Base-by-base conservation (phyloP, 2,113 vertebrate species). In the Sapajus apella region DNA sequence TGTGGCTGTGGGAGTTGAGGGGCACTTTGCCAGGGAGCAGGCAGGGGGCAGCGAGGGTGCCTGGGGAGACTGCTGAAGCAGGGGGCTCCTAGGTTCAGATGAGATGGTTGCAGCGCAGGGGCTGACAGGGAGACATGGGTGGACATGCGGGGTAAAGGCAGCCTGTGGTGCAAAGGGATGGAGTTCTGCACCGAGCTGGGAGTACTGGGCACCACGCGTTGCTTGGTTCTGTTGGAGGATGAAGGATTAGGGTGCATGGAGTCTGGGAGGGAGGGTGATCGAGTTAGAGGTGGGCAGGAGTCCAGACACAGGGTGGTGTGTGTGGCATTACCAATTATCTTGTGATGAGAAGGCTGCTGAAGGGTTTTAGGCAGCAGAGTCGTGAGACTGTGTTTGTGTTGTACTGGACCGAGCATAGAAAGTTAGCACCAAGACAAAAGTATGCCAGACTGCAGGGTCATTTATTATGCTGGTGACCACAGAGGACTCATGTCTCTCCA, bases 181-280 rank as follows among this genome's bases (percentile, higher is more conserved):
- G 58, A 17, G 45, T 21, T 58, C 10, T 18, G n/a, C 30, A 43
- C 20, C 14, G 25, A 66, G 56, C 1, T 1, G 14, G 50, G n/a
- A 1, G 17, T 1, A 0, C 4, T 0, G 47, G 58, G 43, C 5
- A 10, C 9, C 50, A 23, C 35, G 5, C 2, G 0, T 1, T 12
- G 13, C 9, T 40, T 3, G 13, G 18, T 68, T 82, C 35, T 77
- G 66, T 55, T 37, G 25, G 45, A 61, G 20, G 43, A 4, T 3
- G 30, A 61, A 64, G 58, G 47, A 32, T 3, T 9, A 79, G 35
- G n/a, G 84, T 1, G 6, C 14, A 1, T 13, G 47, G 45, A 11
- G 7, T 6, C 8, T n/a, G 45, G 45, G 37, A 8, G 6, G 1
- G 14, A 85, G n/a, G 7, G 18, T 35, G 35, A 30, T 20, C 0